phyloP scores from a whole-genome alignment of 2,888 invertebrate genomes.

The Anthrax anthrax region DNA sequence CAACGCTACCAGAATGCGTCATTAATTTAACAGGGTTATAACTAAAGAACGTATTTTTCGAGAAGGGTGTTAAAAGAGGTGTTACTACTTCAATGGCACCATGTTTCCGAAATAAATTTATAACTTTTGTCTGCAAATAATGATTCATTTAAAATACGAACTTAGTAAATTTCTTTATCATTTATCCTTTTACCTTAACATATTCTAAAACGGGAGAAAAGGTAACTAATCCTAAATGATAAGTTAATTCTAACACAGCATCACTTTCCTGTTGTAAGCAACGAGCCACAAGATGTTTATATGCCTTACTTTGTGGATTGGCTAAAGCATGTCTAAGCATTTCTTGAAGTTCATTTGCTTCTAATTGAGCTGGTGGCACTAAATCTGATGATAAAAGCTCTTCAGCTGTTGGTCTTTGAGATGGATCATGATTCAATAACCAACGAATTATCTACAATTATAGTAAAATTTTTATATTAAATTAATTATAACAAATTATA shows the following conservation, averaged over 20 bases:
- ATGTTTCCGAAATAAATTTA: slow-evolving; percentile 54
- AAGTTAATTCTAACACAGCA: slow-evolving; percentile 52
- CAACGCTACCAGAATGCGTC: slow-evolving; percentile 74
- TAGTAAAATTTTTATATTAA: neutral
- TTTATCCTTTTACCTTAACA: slow-evolving; percentile 25
- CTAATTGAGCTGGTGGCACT: slow-evolving; percentile 73
- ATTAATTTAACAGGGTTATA: slow-evolving; percentile 55
- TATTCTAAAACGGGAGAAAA: slow-evolving; percentile 33
- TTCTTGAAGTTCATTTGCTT: slow-evolving; percentile 72
- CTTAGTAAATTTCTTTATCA: neutral
- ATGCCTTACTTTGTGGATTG: slow-evolving; percentile 65
- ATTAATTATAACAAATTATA: slow-evolving; percentile 3
- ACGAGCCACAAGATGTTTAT: slow-evolving; percentile 48
- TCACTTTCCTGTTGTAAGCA: slow-evolving; percentile 33
- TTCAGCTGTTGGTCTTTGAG: slow-evolving; percentile 67
- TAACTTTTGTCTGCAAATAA: slow-evolving; percentile 25
- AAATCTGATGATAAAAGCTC: slow-evolving; percentile 70
- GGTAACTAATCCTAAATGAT: slow-evolving; percentile 48
- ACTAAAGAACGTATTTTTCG: slow-evolving; percentile 31
- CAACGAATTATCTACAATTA: slow-evolving; percentile 42
- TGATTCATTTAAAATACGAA: too few species aligned
- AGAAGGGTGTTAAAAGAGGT: slow-evolving; percentile 66
- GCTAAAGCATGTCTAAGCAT: slow-evolving; percentile 66
- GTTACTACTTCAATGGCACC: slow-evolving; percentile 68
- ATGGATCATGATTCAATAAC: slow-evolving; percentile 75